Percentiles rank a stretch among this genome's conserved stretches.
These are phyloP conservation scores for Heliopora coerulea DNA, from an alignment of 92 coral and sea anemone genomes.

Conservation along the genomic window DNA sequence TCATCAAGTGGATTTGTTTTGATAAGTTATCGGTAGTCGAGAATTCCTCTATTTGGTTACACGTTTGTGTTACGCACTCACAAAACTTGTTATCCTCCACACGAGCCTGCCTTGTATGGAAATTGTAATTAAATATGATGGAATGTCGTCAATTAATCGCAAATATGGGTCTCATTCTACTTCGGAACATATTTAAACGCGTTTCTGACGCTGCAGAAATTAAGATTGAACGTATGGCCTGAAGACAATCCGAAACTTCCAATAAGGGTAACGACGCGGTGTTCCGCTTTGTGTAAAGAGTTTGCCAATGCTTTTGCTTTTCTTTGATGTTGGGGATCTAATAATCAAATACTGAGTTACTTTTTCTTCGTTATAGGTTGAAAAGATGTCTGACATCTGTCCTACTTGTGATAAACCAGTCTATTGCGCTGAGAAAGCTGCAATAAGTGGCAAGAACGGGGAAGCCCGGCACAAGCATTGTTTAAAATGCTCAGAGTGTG, in stretches of 20 bases:
- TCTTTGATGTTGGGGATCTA: too few species aligned
- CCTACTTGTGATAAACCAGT: conserved; percentile 59
- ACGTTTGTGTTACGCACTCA: conserved; percentile 3
- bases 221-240: too few species aligned
- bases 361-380: neutral
- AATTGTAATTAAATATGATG: conserved; percentile 10
- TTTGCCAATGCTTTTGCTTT: too few species aligned
- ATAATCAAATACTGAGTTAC: too few species aligned
- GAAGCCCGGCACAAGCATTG: conserved; percentile 68
- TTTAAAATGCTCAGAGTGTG: conserved; percentile 55
- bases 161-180: neutral
- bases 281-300: too few species aligned
- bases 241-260: too few species aligned
- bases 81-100: neutral
- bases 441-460: conserved; percentile 49
- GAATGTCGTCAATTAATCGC: neutral
- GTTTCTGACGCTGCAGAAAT: too few species aligned
- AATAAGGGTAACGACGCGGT: too few species aligned
- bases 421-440: conserved; percentile 62
- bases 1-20: too few species aligned
- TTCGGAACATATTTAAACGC: too few species aligned
- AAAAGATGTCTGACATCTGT: conserved; percentile 43
- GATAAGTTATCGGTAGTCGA: too few species aligned
- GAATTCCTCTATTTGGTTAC: conserved; percentile 27
- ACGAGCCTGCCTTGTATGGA: conserved; percentile 16